These are phyloP conservation scores for Actenoides lindsayi DNA, from an alignment of 2,113 vertebrate genomes.

Conservation along the genomic window DNA sequence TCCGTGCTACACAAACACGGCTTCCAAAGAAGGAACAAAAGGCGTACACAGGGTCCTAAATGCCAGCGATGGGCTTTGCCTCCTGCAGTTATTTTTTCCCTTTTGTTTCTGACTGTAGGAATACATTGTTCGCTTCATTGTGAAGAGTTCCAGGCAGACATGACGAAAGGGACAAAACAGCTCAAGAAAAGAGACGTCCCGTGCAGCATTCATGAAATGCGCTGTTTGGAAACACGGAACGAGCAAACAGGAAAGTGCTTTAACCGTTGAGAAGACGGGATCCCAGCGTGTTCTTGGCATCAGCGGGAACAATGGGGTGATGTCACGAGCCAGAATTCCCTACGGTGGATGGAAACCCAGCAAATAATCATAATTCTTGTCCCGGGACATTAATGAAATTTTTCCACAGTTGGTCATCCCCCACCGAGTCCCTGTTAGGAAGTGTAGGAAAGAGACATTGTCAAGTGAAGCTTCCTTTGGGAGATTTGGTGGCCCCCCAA, in stretches of 20 bases:
- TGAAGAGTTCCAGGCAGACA: constrained; percentile 53
- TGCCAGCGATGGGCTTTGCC: constrained; percentile 36
- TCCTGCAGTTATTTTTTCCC: constrained; percentile 47
- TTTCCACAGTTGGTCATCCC: constrained; percentile 37
- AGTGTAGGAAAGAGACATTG: constrained; percentile 34
- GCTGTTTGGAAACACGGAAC: constrained; percentile 6
- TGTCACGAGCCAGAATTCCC: constrained; percentile 49
- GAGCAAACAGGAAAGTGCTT: constrained; percentile 34
- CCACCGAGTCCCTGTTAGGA: neutral
- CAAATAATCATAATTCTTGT: constrained; percentile 6
- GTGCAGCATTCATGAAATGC: neutral
- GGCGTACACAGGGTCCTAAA: neutral
- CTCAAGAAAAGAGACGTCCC: constrained; percentile 12
- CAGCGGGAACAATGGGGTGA: constrained; percentile 42
- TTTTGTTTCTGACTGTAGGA: neutral
- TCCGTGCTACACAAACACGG: neutral
- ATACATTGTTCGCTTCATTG: constrained; percentile 1
- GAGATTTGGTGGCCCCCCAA: neutral
- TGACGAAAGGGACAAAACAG: constrained; percentile 50
- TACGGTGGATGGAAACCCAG: neutral
- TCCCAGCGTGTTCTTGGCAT: neutral
- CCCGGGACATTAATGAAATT: neutral
- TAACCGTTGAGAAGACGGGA: neutral
- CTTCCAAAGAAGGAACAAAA: constrained; percentile 28
- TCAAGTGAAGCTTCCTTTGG: constrained; percentile 49